phyloP scores from a whole-genome alignment of 2,888 invertebrate species.

The Aleiodes testaceus region DNA sequence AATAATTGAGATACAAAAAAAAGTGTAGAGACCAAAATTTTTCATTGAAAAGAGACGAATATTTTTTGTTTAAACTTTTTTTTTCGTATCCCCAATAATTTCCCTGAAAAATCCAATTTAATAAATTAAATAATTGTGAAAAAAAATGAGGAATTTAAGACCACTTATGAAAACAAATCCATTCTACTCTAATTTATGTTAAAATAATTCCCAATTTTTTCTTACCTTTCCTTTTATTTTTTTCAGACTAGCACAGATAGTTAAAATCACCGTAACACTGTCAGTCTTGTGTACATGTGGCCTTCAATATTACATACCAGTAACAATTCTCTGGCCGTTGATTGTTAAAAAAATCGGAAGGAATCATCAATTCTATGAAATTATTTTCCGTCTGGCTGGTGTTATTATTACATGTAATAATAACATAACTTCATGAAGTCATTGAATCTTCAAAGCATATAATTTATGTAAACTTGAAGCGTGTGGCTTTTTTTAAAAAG shows the following conservation, averaged over 20 bases:
- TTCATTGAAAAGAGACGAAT: no score
- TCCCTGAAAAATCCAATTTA: background rate
- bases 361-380: slow-evolving; percentile 58
- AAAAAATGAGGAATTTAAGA: no score
- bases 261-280: slow-evolving; percentile 75
- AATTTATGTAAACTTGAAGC: slow-evolving; percentile 16
- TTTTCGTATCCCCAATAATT: background rate
- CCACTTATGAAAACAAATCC: background rate
- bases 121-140: background rate
- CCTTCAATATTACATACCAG: slow-evolving; percentile 79
- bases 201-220: background rate
- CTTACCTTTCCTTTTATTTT: background rate
- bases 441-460: slow-evolving; percentile 14
- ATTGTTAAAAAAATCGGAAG: slow-evolving; percentile 68
- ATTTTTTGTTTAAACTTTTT: no score
- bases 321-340: slow-evolving; percentile 77
- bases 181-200: no score
- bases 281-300: slow-evolving; percentile 79
- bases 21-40: no score
- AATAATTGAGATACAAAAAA: no score
- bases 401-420: slow-evolving; percentile 61
- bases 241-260: slow-evolving; percentile 14
- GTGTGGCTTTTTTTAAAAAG: no score
- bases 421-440: slow-evolving; percentile 5
- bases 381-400: slow-evolving; percentile 61